These are phyloP conservation scores for Diabrotica virgifera DNA, from an alignment of 1,140 invertebrate genomes.

Conservation along the genomic window DNA sequence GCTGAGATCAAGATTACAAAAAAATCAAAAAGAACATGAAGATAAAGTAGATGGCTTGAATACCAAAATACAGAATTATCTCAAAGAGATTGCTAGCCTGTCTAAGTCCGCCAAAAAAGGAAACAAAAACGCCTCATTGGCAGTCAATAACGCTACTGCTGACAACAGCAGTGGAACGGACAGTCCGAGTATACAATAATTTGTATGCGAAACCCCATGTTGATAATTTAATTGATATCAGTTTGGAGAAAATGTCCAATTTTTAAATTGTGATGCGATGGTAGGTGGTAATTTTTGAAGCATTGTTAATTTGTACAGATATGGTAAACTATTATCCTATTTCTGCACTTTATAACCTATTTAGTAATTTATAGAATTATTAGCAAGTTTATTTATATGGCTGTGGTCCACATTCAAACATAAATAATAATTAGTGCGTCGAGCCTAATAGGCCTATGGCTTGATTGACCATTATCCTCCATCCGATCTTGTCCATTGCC, in stretches of 20 bases:
- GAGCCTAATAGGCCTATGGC: too few species aligned
- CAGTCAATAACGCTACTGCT: slow-evolving; percentile 49
- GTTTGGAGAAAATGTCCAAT: too few species aligned
- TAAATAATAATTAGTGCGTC: too few species aligned
- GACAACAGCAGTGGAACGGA: slow-evolving; percentile 70
- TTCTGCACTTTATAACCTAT: too few species aligned
- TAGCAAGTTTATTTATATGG: too few species aligned
- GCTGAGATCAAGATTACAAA: slow-evolving; percentile 79
- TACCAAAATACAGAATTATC: slow-evolving; percentile 69
- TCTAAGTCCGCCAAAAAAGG: slow-evolving; percentile 70
- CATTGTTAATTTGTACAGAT: neutral
- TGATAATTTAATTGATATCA: neutral
- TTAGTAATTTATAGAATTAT: too few species aligned
- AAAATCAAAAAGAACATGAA: slow-evolving; percentile 75
- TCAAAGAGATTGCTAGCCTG: slow-evolving; percentile 81
- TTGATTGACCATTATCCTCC: too few species aligned
- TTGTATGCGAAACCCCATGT: neutral
- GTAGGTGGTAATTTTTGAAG: neutral
- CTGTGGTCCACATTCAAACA: too few species aligned
- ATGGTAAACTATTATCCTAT: too few species aligned
- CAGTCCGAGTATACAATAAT: slow-evolving; percentile 57
- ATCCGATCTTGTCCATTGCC: too few species aligned
- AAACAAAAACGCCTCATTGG: slow-evolving; percentile 1
- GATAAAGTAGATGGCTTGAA: slow-evolving; percentile 76
- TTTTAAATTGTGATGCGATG: neutral